A percentile compares a stretch with the other conserved stretches of the same genome.
Evolutionary conservation across 2,797 vertebrate genomes (phyloP).

Genomic region (Syngnathus rostellatus): DNA sequence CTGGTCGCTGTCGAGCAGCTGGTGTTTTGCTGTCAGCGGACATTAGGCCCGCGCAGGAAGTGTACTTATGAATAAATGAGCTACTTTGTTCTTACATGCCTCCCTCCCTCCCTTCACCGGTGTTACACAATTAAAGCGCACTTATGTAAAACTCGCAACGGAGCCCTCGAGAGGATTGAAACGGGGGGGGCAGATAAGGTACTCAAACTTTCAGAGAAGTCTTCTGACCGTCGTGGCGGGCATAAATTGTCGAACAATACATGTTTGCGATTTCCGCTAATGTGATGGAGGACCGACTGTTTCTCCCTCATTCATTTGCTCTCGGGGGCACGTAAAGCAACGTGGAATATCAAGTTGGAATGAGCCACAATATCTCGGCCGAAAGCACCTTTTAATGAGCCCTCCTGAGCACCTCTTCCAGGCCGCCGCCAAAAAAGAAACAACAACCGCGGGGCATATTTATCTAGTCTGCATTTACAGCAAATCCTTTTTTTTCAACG

Average conservation of each 20-base stretch:
- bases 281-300: no score
- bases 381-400: constrained; percentile 30
- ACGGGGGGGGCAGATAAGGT: no score
- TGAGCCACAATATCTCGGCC: constrained; percentile 16
- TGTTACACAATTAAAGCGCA: neutral
- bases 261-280: no score
- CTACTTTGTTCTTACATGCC: neutral
- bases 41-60: constrained; percentile 1
- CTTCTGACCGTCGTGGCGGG: no score
- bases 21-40: constrained; percentile 15
- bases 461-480: constrained; percentile 35
- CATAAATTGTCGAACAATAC: no score
- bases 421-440: constrained; percentile 17
- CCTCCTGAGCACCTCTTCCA: constrained; percentile 30
- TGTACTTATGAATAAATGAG: neutral
- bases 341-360: constrained; percentile 14
- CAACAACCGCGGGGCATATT: constrained; percentile 15
- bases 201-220: no score
- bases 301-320: constrained; percentile 3
- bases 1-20: neutral
- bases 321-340: constrained; percentile 3
- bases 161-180: neutral
- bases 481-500: constrained; percentile 34
- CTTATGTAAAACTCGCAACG: neutral
- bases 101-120: no score